A percentile compares a stretch with the other conserved stretches of the same genome.
These are phyloP conservation scores for Morinoia aosen DNA, from an alignment of 2,888 invertebrate genomes.

Conservation along the genomic window DNA sequence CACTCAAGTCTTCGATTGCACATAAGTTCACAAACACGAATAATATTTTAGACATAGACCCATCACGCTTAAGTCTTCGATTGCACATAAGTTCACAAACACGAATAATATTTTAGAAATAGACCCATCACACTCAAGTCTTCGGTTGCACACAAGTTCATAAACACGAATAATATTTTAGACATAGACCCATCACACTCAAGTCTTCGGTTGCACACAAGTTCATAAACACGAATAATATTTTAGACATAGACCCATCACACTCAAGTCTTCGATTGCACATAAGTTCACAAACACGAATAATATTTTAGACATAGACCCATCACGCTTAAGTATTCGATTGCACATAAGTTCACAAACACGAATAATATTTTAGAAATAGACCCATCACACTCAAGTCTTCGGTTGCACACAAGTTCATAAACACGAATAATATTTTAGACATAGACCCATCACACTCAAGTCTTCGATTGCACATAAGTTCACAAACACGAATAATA, in stretches of 20 bases:
- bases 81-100: background rate
- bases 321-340: background rate
- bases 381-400: background rate
- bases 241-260: background rate
- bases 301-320: background rate
- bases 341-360: background rate
- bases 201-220: background rate
- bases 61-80: background rate
- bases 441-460: background rate
- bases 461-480: background rate
- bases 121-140: background rate
- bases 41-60: background rate
- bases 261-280: background rate
- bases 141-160: background rate
- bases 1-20: background rate
- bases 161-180: background rate
- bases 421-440: background rate
- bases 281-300: background rate
- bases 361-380: background rate
- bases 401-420: background rate
- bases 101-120: background rate
- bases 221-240: no score
- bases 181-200: background rate
- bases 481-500: no score
- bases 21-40: background rate